A percentile compares a stretch with the other conserved stretches of the same genome.
These are phyloP conservation scores for Argya squamiceps DNA, from an alignment of 2,797 vertebrate genomes.

Conservation along the genomic window DNA sequence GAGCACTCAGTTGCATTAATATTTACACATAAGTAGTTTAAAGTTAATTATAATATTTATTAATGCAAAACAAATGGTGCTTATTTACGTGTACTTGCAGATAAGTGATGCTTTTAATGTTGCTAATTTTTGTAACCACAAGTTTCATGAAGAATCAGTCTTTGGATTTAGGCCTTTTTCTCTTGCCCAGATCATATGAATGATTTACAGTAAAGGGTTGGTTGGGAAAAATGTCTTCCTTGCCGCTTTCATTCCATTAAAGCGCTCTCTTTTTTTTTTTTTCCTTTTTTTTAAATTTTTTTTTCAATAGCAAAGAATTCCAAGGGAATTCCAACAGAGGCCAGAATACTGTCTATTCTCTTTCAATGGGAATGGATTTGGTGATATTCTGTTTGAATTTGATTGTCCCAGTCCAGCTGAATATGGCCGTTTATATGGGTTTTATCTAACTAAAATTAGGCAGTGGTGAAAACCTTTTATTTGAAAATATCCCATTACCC, in stretches of 20 bases:
- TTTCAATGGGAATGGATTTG: not conserved
- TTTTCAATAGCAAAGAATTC: not conserved
- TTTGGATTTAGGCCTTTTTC: not conserved
- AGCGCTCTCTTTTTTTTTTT: not conserved
- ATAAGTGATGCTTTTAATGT: not conserved
- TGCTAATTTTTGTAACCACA: not conserved
- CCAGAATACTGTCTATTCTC: accelerated
- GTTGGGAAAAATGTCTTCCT: not conserved
- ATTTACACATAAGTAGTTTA: not conserved
- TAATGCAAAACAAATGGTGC: not conserved
- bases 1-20: not conserved
- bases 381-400: not conserved
- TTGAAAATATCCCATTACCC: not conserved
- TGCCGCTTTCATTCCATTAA: not conserved
- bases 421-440: not conserved
- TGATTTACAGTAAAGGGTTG: not conserved
- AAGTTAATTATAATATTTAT: not conserved
- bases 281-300: not conserved
- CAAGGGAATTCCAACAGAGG: not conserved
- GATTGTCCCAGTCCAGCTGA: not conserved
- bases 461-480: not conserved
- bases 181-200: not conserved
- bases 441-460: not conserved
- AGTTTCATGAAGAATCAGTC: not conserved
- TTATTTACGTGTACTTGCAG: not conserved